Evolutionary conservation across 2,113 vertebrate genomes (phyloP), one percentile per base, ranked within the genome.

Genomic region (Laterallus jamaicensis): DNA sequence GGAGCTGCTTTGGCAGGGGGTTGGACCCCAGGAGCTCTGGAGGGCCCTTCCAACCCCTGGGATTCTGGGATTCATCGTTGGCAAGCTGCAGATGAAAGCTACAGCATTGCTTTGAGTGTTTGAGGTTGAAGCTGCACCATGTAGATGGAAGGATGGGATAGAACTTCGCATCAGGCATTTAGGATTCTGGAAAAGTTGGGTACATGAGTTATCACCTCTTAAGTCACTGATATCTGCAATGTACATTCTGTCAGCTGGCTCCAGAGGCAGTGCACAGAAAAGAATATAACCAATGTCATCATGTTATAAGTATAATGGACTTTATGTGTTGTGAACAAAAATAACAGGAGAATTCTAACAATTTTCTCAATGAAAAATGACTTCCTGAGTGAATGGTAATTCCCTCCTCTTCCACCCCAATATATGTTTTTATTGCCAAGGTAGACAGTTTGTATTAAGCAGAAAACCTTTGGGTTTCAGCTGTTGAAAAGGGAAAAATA

Each of bases 401-500:
- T 76, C 52, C 66, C 8, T 91, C 15, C 10, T 50, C 19, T 90
- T 83, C 47, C 66, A 75, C 63, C 13, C 29, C 67, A 66, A 68
- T 68, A 8, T 18, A 24, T 56, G 15, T 32, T 88, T 93, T 91
- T 62, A 22, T 84, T 94, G 77, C 42, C 42, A 78, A 25, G 37
- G 67, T 32, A 32, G 39, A 47, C 32, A 37, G 22, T 32, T 91
- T 82, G 10, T 56, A 50, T 69, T 82, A 90, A 92, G 67, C 54
- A 44, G 25, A 3, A 85, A 92, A 87, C 49, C 44, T 85, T 58
- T 56, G 74, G 47, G 77, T 82, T 82, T 95, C 37, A 86, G 35
- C 66, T 80, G 64, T 74, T 83, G 66, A 82, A 87, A 95, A 68
- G 44, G 60, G 56, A 90, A 93, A 92, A 88, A 87, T 47, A 63